These are phyloP conservation scores for Meloidogyne chitwoodi DNA, from an alignment of 1,140 invertebrate genomes.

Conservation along the genomic window DNA sequence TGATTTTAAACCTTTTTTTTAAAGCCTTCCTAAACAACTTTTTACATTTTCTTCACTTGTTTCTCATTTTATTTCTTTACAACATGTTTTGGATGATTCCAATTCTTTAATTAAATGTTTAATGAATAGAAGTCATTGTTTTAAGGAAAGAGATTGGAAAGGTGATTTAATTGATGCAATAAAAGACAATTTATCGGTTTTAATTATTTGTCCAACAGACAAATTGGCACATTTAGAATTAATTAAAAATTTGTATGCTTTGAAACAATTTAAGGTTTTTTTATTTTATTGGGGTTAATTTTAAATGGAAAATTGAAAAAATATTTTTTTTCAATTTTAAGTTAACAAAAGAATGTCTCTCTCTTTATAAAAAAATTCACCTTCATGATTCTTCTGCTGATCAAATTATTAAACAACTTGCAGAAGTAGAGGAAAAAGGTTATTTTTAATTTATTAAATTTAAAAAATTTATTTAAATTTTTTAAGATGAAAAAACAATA, in stretches of 20 bases:
- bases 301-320: too few species aligned
- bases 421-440: slow-evolving; percentile 1
- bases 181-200: slow-evolving; percentile 4
- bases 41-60: background rate
- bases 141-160: slow-evolving; percentile 18
- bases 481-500: slow-evolving; percentile 4
- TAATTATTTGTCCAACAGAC: background rate
- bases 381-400: slow-evolving; percentile 7
- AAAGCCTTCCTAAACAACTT: background rate
- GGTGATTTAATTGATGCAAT: slow-evolving; percentile 22
- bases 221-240: slow-evolving; percentile 14
- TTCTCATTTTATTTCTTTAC: background rate
- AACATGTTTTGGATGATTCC: background rate
- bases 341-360: slow-evolving; percentile 6
- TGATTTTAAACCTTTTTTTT: background rate
- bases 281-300: too few species aligned
- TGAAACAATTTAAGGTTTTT: slow-evolving; percentile 19
- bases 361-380: background rate
- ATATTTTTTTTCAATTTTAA: background rate
- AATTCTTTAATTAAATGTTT: slow-evolving; percentile 9
- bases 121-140: slow-evolving; percentile 10
- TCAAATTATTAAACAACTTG: background rate
- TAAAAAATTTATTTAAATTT: background rate
- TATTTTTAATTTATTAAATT: background rate
- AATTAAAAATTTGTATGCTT: slow-evolving; percentile 7